Base-by-base conservation (phyloP, 2,113 vertebrate genomes). In the Hepsetus odoe region DNA sequence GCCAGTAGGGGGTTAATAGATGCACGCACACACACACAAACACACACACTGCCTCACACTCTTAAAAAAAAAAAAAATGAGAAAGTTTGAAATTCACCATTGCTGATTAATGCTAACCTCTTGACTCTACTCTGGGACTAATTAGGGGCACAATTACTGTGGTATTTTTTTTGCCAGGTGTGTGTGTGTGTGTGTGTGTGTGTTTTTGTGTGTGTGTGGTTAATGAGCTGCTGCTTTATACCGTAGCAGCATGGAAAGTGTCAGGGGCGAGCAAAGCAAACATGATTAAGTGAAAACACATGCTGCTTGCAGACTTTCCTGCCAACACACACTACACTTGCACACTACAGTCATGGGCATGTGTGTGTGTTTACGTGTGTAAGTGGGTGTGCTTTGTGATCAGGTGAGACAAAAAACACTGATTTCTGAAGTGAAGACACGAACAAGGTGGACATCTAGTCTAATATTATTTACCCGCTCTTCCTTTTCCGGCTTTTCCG, bases 271-370 rank as follows among this genome's bases (percentile, higher is more conserved):
- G 73, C 53, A 32, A 56, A 64, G 80, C 74, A 67, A 77, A 74
- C 51, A 44, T 26, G 28, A 51, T 56, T 79, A 76, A 84, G 32
- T 76, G 42, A 79, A 81, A 84, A 72, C 83, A 84, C 38, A 72
- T 82, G 83, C 42, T 20, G 33, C 53, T 13, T 1, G 18, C 28
- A 55, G 24, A 53, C 72, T 67, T 68, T 69, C 51, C 83, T 67
- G 69, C 74, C 70, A 83, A 69, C 59, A 74, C 62, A 69, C 61
- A 40, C 49, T 77, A 59, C 28, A 61, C n/a, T n/a, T n/a, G n/a
- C n/a, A n/a, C n/a, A n/a, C n/a, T n/a, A n/a, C n/a, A n/a, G n/a
- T n/a, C n/a, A n/a, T n/a, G n/a, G n/a, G n/a, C 55, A 44, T 74
- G 51, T 62, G 64, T 46, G 26, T 71, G 56, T 70, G 33, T 59